phyloP scores from a whole-genome alignment of 1,140 invertebrate genomes.

The Pseudomyrmex cubaensis region DNA sequence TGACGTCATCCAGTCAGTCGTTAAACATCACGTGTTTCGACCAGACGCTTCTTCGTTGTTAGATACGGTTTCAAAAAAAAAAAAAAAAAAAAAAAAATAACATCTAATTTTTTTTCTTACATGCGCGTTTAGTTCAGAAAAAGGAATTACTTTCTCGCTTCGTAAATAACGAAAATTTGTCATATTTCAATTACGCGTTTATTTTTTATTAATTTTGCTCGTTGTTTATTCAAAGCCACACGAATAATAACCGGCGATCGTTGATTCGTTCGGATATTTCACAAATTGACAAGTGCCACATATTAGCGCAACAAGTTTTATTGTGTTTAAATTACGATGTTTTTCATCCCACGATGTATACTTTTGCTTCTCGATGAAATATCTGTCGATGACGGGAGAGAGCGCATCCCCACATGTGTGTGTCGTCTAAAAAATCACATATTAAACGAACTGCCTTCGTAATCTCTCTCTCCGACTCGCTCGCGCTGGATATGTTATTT shows the following conservation, averaged over 20 bases:
- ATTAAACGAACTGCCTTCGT: constrained; percentile 20
- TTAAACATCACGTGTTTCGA: constrained; percentile 16
- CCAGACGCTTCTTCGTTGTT: background rate
- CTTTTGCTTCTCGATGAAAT: background rate
- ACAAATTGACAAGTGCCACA: constrained; percentile 6
- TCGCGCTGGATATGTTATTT: background rate
- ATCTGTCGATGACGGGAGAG: background rate
- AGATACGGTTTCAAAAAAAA: background rate
- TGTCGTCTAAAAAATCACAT: constrained; percentile 10
- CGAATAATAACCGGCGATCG: background rate
- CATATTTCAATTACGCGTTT: background rate
- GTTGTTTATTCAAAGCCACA: constrained; percentile 8
- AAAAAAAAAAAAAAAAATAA: too few species aligned
- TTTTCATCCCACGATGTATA: constrained; percentile 11
- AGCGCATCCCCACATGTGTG: background rate
- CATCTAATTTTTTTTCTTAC: too few species aligned
- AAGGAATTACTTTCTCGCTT: background rate
- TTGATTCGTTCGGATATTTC: constrained; percentile 9
- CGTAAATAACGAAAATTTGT: background rate
- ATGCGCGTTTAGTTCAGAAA: too few species aligned
- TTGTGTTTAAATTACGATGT: constrained; percentile 42
- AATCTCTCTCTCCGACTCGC: background rate
- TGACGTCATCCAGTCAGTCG: constrained; percentile 28
- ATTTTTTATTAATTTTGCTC: background rate
- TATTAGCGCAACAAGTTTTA: constrained; percentile 36